These are phyloP conservation scores for Sturmia bella DNA, from an alignment of 2,888 invertebrate species.

Conservation along the genomic window DNA sequence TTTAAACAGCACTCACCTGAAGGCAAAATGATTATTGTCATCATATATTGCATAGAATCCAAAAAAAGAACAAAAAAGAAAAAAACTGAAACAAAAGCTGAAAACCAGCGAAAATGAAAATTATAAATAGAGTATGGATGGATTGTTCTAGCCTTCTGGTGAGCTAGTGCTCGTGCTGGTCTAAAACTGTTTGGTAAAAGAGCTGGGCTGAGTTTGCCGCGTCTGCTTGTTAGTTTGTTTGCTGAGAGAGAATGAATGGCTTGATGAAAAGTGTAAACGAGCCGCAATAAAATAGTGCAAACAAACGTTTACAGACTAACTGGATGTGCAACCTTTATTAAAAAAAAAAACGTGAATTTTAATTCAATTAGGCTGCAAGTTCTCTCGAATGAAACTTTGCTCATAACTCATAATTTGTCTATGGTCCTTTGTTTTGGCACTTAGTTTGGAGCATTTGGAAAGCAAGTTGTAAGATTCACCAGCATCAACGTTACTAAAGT, in stretches of 20 bases:
- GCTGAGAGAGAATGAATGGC: constrained; percentile 27
- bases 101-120: constrained; percentile 48
- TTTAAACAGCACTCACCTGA: constrained; percentile 62
- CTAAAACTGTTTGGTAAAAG: constrained; percentile 21
- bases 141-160: neutral
- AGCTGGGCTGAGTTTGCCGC: neutral
- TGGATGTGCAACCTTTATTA: constrained; percentile 56
- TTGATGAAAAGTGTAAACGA: constrained; percentile 69
- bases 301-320: constrained; percentile 63
- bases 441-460: constrained; percentile 3
- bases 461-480: constrained; percentile 11
- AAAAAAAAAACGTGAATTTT: constrained; percentile 21
- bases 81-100: constrained; percentile 7
- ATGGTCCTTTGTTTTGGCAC: neutral
- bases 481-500: constrained; percentile 14
- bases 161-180: neutral
- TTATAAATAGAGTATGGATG: constrained; percentile 58
- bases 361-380: constrained; percentile 48
- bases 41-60: constrained; percentile 49
- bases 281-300: constrained; percentile 70
- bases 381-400: neutral
- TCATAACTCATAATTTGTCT: neutral
- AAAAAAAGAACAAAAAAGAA: constrained; percentile 15
- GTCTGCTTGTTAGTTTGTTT: constrained; percentile 17
- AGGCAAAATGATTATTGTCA: constrained; percentile 69